Base-by-base conservation (phyloP, 2,797 vertebrate genomes). In the Coregonus suidteri region DNA sequence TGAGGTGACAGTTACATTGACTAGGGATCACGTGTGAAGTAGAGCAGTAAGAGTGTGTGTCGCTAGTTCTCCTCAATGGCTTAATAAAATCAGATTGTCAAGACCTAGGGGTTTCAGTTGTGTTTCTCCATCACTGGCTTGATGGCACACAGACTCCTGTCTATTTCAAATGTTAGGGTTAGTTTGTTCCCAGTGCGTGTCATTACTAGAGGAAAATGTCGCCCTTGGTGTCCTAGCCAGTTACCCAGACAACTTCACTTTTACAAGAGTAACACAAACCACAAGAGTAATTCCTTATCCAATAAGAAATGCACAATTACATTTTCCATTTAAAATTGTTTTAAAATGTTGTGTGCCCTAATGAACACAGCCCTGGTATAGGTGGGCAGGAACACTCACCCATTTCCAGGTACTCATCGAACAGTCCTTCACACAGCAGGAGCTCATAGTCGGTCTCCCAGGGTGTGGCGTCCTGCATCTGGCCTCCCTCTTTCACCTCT, bases 391-490 rank as follows among this genome's bases (percentile, higher is more conserved):
- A 9, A 37, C 64, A 56, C 93, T 93, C 76, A 96, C 96, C 96
- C 91, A 95, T 96, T 91, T 95, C 94, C 79, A 95, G 87, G 84
- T 95, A 95, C 67, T 96, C 95, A 2, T 93, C 93, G 83, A 95
- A 95, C 47, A 95, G 93, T 1, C 94, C 95, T 73, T 94, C 93
- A 65, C 92, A 93, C 51, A 91, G 75, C 18, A 94, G 90, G 73
- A 95, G 92, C 83, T 95, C 92, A 56, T 92, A 94, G 77, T 95
- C 95, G 0, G 88, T 88, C 83, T 95, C 93, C 94, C 95, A 95
- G 4, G 89, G 87, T 54, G 83, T 56, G 1, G 87, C 65, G 34
- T 89, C 86, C 41, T 20, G 18, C n/a, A 3, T 25, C 56, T 86
- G 88, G 6, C 13, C 34, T 59, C 75, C 73, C 56, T 65, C 37